Evolutionary conservation across 2,797 vertebrate genomes (phyloP).

Genomic region (Girardinus metallicus): DNA sequence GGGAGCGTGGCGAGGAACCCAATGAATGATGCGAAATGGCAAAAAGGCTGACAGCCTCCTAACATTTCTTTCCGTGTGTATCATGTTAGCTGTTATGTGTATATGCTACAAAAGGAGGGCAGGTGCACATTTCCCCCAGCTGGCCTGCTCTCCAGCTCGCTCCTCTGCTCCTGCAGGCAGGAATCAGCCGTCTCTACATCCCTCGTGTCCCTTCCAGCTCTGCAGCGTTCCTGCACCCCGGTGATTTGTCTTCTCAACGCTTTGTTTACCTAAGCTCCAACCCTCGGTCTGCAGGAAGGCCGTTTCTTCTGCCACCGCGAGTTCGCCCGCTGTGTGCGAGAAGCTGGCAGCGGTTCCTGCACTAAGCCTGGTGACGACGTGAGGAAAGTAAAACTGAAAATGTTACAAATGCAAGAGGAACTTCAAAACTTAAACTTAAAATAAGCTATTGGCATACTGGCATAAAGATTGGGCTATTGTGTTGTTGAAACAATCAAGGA

Average conservation of each 20-base stretch:
- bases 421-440: too few species aligned
- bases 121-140: slow-evolving; percentile 25
- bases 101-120: slow-evolving; percentile 55
- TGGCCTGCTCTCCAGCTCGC: slow-evolving; percentile 4
- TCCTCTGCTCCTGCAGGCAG: slow-evolving; percentile 28
- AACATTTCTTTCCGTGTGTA: slow-evolving; percentile 40
- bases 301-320: slow-evolving; percentile 50
- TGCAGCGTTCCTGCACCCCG: slow-evolving; percentile 11
- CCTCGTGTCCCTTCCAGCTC: slow-evolving; percentile 2
- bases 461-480: too few species aligned
- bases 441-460: too few species aligned
- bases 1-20: neutral
- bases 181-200: slow-evolving; percentile 24
- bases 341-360: slow-evolving; percentile 51
- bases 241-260: slow-evolving; percentile 17
- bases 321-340: slow-evolving; percentile 9
- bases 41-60: slow-evolving; percentile 50
- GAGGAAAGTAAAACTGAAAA: too few species aligned
- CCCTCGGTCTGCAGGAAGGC: slow-evolving; percentile 54
- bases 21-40: slow-evolving; percentile 67
- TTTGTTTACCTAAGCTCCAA: slow-evolving; percentile 50
- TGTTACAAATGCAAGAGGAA: too few species aligned
- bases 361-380: slow-evolving; percentile 17
- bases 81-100: slow-evolving; percentile 44
- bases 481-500: too few species aligned